A percentile compares a stretch with the other conserved stretches of the same genome.
phyloP scores from a whole-genome alignment of 2,113 vertebrate genomes.

The Dermatemys mawii region DNA sequence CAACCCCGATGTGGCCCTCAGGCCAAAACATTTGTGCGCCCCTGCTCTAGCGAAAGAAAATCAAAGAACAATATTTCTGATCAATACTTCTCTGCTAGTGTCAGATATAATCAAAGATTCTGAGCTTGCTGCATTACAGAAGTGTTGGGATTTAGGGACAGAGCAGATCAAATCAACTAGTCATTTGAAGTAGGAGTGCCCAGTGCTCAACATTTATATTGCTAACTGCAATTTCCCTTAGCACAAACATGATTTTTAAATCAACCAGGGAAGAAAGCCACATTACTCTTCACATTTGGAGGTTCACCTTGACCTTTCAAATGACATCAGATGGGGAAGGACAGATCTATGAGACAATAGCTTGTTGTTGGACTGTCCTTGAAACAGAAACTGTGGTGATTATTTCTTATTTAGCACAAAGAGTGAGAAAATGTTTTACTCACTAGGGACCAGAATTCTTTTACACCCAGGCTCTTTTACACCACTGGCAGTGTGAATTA shows the following conservation, averaged over 20 bases:
- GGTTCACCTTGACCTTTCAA: neutral
- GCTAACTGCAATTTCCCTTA: neutral
- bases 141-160: conserved; percentile 29
- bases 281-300: neutral
- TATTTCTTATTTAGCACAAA: neutral
- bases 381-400: neutral
- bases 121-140: conserved; percentile 34
- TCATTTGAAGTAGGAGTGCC: neutral
- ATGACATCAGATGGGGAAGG: fast-evolving
- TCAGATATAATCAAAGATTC: conserved; percentile 49
- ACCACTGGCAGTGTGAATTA: neutral
- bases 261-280: neutral
- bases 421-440: neutral
- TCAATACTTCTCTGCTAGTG: conserved; percentile 10
- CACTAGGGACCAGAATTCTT: neutral
- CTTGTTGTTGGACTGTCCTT: neutral
- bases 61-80: conserved; percentile 57
- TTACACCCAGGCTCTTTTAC: neutral
- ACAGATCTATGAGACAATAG: neutral
- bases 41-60: conserved; percentile 28
- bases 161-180: neutral
- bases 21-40: too few relatives aligned
- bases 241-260: neutral
- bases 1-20: too few relatives aligned
- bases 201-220: neutral